Percentiles rank a stretch among this genome's conserved stretches.
Evolutionary conservation across 2,888 invertebrate genomes (phyloP).

Genomic region (Tipula helvola): DNA sequence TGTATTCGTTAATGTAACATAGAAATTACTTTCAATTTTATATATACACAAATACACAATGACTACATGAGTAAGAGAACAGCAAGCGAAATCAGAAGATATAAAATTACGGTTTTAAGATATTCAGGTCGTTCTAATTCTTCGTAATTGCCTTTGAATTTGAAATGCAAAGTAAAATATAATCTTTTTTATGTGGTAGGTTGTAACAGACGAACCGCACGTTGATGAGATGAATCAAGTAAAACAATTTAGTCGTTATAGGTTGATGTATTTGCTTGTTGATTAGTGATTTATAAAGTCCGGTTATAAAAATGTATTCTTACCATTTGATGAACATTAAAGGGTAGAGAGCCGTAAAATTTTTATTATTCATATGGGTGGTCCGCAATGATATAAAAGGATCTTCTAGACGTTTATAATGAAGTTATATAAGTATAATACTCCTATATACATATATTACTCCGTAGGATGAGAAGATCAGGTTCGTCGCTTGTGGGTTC

Average conservation of each 20-base stretch:
- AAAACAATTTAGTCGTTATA: background rate
- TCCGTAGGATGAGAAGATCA: no score
- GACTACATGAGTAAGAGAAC: background rate
- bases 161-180: background rate
- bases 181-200: background rate
- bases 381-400: no score
- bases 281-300: no score
- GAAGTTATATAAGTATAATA: no score
- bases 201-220: background rate
- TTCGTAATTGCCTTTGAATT: background rate
- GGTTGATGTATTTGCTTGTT: no score
- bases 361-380: no score
- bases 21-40: background rate
- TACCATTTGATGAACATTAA: no score
- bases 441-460: no score
- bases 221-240: background rate
- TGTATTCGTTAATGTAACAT: background rate
- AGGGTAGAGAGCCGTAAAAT: no score
- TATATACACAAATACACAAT: background rate
- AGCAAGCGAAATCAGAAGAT: background rate
- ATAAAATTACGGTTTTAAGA: background rate
- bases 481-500: no score
- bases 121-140: background rate
- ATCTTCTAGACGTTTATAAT: no score
- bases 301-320: no score